Conservation (phyloP, 2,797 vertebrate species). For the Sphaeramia orbicularis region DNA sequence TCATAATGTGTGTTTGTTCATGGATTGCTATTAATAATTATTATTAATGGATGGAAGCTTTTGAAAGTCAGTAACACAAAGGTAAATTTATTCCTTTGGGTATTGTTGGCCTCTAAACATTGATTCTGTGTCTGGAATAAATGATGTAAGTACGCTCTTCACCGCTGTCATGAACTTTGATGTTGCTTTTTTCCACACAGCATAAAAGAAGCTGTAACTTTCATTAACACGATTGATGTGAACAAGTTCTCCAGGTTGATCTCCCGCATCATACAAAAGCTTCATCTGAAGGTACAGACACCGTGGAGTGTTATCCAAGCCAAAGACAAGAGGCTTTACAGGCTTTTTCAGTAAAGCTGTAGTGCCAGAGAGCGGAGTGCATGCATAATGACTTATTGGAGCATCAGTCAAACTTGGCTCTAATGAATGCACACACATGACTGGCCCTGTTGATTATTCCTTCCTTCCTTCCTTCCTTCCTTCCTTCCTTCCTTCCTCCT, state of each 20-base stretch:
- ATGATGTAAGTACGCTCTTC: conserved; percentile 1
- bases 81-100: background rate
- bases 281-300: conserved; percentile 92
- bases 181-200: conserved; percentile 74
- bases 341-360: conserved; percentile 34
- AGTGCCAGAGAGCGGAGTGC: conserved; percentile 17
- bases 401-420: conserved; percentile 23
- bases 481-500: too few relatives aligned
- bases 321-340: conserved; percentile 49
- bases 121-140: background rate
- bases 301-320: conserved; percentile 4
- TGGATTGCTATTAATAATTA: too few relatives aligned
- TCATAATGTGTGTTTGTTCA: too few relatives aligned
- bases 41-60: background rate
- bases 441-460: conserved; percentile 24
- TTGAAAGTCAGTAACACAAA: conserved; percentile 11
- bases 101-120: background rate
- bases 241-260: conserved; percentile 93
- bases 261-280: conserved; percentile 93
- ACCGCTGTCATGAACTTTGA: conserved; percentile 2
- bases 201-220: conserved; percentile 92
- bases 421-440: conserved; percentile 42
- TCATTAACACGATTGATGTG: conserved; percentile 89
- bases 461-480: too few relatives aligned
- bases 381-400: conserved; percentile 48